A percentile compares a stretch with the other conserved stretches of the same genome.
phyloP scores from a whole-genome alignment of 2,113 vertebrate species.

The Chloroceryle aenea region DNA sequence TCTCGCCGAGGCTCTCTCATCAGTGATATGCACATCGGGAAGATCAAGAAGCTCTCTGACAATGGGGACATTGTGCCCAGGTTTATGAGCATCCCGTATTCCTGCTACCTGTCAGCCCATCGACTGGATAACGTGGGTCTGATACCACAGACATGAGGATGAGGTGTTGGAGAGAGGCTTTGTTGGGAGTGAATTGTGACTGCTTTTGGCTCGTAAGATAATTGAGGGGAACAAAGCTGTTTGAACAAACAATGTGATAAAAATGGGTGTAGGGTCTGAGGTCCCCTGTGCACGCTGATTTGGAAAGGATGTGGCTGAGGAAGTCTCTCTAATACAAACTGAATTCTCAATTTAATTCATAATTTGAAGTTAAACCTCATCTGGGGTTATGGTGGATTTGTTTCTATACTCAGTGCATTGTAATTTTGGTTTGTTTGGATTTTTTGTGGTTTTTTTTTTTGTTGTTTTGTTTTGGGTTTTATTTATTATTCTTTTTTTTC shows the following conservation, averaged over 20 bases:
- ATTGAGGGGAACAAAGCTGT: neutral
- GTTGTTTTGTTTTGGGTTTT: too few species aligned
- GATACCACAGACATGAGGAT: rapidly evolving
- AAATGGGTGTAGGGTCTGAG: neutral
- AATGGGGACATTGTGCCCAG: neutral
- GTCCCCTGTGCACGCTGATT: neutral
- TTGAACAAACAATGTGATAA: neutral
- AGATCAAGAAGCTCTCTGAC: neutral
- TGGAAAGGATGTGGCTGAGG: rapidly evolving
- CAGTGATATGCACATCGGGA: rapidly evolving
- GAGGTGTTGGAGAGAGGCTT: neutral
- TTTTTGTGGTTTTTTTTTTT: too few species aligned
- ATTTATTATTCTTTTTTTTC: neutral
- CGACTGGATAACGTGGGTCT: rapidly evolving
- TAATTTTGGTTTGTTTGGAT: too few species aligned
- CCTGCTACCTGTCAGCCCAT: rapidly evolving
- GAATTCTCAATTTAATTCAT: neutral
- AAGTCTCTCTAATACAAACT: neutral
- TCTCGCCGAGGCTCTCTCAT: neutral
- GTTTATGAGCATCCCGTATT: neutral
- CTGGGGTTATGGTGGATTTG: neutral
- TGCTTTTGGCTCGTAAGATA: neutral
- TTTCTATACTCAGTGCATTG: neutral
- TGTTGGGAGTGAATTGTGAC: neutral
- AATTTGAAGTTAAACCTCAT: neutral